Base-by-base conservation (phyloP, 2,888 invertebrate species). In the Drosophila eohydei region DNA sequence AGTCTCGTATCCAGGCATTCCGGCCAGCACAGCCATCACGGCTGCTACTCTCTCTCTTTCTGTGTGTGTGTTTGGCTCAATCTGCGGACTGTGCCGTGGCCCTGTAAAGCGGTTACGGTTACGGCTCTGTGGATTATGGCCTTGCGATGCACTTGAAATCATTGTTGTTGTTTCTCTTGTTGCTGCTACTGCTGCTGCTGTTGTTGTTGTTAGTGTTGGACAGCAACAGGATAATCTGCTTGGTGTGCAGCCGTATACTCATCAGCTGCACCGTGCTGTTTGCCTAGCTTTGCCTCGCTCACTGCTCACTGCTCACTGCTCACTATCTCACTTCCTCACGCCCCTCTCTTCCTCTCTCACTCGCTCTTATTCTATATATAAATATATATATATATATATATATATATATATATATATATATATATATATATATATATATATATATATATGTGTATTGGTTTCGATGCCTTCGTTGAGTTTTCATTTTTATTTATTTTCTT, bases 181-280 rank as follows among this genome's bases (percentile, higher is more conserved):
- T 58, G 48, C 34, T 73, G 65, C 64, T 74, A 50, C n/a, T 52
- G n/a, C 14, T 38, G 44, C 41, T 57, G 46, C 43, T 78, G 38
- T 36, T 67, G 68, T 44, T 74, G 26, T 8, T 46, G 40, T 16
- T 36, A 8, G 26, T 62, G 68, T 75, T 76, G 68, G 76, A 59
- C 80, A 80, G 77, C 80, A 80, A 80, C 80, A 74, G 80, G 78
- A 80, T 78, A 80, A 80, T 78, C 80, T 71, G 60, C 66, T 77
- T 57, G 65, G 60, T 51, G 52, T 74, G 74, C 78, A 78, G 71
- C 71, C 77, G 62, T 63, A 65, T 70, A 64, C 66, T 76, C 73
- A 77, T 77, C 74, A 71, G 60, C 70, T 32, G 36, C 65, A 61
- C 43, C 50, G n/a, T 56, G 36, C 48, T 56, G 40, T 38, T 51